Evolutionary conservation across 2,113 vertebrate genomes (phyloP).

Genomic region (Rallus limicola): DNA sequence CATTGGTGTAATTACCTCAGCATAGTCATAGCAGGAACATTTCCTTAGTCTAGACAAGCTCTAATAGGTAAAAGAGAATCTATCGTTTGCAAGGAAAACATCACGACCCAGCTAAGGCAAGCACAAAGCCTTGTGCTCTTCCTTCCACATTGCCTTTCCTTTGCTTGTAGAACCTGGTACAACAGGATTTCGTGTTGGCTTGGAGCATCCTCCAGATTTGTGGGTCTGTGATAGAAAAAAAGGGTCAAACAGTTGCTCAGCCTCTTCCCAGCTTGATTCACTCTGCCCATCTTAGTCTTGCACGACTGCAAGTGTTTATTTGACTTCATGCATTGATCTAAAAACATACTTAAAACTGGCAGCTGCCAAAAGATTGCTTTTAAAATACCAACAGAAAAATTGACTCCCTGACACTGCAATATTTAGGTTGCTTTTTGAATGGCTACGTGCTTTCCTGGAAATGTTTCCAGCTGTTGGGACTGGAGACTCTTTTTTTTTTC

Average conservation of each 20-base stretch:
- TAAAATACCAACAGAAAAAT: background rate
- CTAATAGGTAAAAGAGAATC: constrained; percentile 47
- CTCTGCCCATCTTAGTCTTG: background rate
- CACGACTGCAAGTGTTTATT: background rate
- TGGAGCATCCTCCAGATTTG: background rate
- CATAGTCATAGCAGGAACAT: constrained; percentile 55
- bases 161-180: accelerated
- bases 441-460: background rate
- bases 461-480: background rate
- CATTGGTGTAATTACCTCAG: constrained; percentile 48
- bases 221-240: background rate
- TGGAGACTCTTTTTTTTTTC: background rate
- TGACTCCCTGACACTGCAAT: background rate
- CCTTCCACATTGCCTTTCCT: background rate
- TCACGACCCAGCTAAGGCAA: background rate
- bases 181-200: background rate
- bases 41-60: constrained; percentile 69
- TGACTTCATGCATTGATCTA: background rate
- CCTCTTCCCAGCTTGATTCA: background rate
- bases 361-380: background rate
- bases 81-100: constrained; percentile 45
- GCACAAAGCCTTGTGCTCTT: accelerated
- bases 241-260: background rate
- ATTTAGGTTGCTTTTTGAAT: background rate
- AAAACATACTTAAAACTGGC: background rate